These are phyloP conservation scores for Gryon sp. DNA, from an alignment of 1,140 invertebrate genomes.

Conservation along the genomic window DNA sequence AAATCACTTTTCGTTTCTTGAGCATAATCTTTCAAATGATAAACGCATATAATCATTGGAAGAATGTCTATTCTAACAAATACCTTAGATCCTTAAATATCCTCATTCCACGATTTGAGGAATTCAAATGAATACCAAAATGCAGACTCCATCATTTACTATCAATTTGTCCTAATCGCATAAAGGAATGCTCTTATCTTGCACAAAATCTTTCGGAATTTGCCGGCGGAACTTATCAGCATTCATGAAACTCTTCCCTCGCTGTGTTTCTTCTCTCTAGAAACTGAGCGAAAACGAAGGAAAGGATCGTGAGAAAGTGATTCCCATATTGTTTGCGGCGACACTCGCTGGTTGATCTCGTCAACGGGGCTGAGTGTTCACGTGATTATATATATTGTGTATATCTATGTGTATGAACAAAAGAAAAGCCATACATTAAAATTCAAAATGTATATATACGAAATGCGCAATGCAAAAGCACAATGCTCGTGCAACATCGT, in stretches of 20 bases:
- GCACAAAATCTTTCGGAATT: slow-evolving; percentile 46
- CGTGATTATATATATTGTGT: no score
- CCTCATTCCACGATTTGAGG: background rate
- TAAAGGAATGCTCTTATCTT: slow-evolving; percentile 54
- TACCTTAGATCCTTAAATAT: background rate
- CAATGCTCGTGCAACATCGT: slow-evolving; percentile 50
- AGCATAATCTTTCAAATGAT: no score
- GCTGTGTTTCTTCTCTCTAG: slow-evolving; percentile 15
- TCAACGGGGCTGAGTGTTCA: slow-evolving; percentile 29
- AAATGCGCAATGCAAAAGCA: slow-evolving; percentile 20
- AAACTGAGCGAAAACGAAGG: slow-evolving; percentile 36
- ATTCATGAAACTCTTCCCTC: slow-evolving; percentile 46
- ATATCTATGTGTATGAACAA: no score
- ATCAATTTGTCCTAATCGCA: slow-evolving; percentile 57
- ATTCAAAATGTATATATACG: no score
- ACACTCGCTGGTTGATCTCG: slow-evolving; percentile 36
- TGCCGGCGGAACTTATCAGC: slow-evolving; percentile 49
- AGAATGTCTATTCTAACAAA: no score
- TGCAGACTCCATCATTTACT: slow-evolving; percentile 24
- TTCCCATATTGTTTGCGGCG: slow-evolving; percentile 49
- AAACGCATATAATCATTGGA: no score
- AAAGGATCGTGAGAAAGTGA: slow-evolving; percentile 61
- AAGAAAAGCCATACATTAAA: slow-evolving; percentile 40
- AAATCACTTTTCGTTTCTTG: no score
- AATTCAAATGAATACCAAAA: slow-evolving; percentile 14